phyloP scores from a whole-genome alignment of 92 coral and sea anemone species.

The Phymanthus crucifer region DNA sequence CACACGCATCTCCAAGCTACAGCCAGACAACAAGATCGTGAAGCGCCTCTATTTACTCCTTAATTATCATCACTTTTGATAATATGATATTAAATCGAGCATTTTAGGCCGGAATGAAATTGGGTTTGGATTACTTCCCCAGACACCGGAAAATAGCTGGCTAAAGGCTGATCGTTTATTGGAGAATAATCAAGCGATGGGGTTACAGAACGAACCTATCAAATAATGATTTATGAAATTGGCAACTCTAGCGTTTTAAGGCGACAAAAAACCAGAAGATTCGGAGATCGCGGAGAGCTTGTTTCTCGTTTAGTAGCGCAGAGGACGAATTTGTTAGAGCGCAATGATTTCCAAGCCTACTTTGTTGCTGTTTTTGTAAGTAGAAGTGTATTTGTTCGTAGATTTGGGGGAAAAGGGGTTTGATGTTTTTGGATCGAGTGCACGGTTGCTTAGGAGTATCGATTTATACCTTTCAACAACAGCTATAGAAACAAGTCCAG shows the following conservation, averaged over 20 bases:
- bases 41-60: background rate
- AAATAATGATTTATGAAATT: conserved; percentile 77
- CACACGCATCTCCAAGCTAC: background rate
- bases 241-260: conserved; percentile 8
- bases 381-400: background rate
- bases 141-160: conserved; percentile 28
- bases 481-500: background rate
- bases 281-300: background rate
- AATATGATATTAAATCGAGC: conserved; percentile 11
- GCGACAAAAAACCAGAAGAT: conserved; percentile 10
- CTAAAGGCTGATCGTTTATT: conserved; percentile 18
- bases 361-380: background rate
- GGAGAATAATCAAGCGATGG: conserved; percentile 25
- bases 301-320: background rate
- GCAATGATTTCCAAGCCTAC: background rate
- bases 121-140: conserved; percentile 9
- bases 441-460: background rate
- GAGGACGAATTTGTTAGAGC: background rate
- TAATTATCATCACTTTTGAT: conserved; percentile 9
- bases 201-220: conserved; percentile 43
- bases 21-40: conserved; percentile 1
- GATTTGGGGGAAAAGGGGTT: background rate
- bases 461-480: background rate
- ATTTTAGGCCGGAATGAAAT: conserved; percentile 10
- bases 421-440: background rate